Evolutionary conservation across 2,888 invertebrate species (phyloP), one percentile per base, ranked within the genome.

Genomic region (Eupithecia centaureata): DNA sequence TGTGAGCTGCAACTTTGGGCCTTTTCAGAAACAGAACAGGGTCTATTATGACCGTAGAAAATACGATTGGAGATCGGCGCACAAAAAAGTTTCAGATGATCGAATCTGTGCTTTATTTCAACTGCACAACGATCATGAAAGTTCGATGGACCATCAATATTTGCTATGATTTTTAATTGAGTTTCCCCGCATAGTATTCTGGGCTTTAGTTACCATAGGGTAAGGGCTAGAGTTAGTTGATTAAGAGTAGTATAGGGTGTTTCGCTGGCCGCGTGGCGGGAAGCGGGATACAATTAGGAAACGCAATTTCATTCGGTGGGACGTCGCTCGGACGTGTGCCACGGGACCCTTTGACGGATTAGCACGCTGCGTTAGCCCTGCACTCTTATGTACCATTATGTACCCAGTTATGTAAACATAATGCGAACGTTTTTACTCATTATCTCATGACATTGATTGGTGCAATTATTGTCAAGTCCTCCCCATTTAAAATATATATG

Each of bases 231-330:
- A 71, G 52, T 67, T 56, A 73, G 67, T 79, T 22, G 52, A 1
- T 61, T 27, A 5, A 69, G 59, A n/a, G 28, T 2, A 32, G 10
- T 30, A 73, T 70, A 71, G 75, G 78, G 82, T 82, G 83, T 82
- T 79, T 80, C 80, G 81, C 77, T n/a, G 74, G 92, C 89, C 92
- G 89, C 92, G 92, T 92, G 92, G 76, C 91, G 76, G 88, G 90
- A 90, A 88, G 84, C 84, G 80, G 82, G 79, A 78, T 82, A 67
- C 91, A 91, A 92, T 92, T 92, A 92, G 90, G 88, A 89, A 87
- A 89, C 83, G 90, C 89, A 88, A 87, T 90, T 87, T 76, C 76
- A 71, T 73, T 72, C 68, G 77, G 80, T 57, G 79, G 80, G 75
- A 77, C 78, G 78, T 79, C 73, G 70, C 75, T 73, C 75, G 74